Percentiles rank a stretch among this genome's conserved stretches.
Conservation (phyloP, 2,113 vertebrate genomes). For the Danionella cerebrum region DNA sequence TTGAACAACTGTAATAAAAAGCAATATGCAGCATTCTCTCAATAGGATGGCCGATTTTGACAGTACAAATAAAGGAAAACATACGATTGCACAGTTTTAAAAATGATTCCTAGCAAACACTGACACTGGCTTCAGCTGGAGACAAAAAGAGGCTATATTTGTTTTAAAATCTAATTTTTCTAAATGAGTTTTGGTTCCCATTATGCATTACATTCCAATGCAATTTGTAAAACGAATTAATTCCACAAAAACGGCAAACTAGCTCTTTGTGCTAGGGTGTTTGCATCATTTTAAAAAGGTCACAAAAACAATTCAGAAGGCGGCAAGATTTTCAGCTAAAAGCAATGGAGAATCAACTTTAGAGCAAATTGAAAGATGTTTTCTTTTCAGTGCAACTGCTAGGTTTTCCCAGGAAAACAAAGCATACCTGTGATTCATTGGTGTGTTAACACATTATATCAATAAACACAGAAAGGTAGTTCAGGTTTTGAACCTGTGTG, state of each 20-base stretch:
- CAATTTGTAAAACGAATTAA: slow-evolving; percentile 62
- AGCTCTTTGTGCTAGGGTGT: neutral
- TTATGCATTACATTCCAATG: neutral
- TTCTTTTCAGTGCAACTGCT: too few species aligned
- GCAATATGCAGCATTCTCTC: slow-evolving; percentile 40
- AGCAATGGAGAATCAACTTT: too few species aligned
- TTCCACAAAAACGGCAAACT: neutral
- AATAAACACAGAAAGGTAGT: too few species aligned
- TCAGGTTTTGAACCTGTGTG: too few species aligned
- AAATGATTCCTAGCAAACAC: slow-evolving; percentile 5
- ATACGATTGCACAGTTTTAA: neutral
- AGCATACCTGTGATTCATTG: too few species aligned
- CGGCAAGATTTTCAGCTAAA: too few species aligned
- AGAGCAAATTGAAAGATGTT: too few species aligned
- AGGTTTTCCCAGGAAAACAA: too few species aligned
- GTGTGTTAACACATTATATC: too few species aligned
- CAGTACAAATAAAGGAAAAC: slow-evolving; percentile 9
- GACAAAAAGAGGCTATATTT: too few species aligned
- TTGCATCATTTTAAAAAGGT: neutral
- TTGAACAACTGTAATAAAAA: slow-evolving; percentile 41
- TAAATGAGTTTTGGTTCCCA: neutral
- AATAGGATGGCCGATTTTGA: slow-evolving; percentile 34
- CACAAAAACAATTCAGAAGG: too few species aligned
- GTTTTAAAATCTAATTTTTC: neutral
- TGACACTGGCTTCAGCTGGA: neutral